These are phyloP conservation scores for Scopus umbretta DNA, from an alignment of 2,113 vertebrate species.

Conservation along the genomic window DNA sequence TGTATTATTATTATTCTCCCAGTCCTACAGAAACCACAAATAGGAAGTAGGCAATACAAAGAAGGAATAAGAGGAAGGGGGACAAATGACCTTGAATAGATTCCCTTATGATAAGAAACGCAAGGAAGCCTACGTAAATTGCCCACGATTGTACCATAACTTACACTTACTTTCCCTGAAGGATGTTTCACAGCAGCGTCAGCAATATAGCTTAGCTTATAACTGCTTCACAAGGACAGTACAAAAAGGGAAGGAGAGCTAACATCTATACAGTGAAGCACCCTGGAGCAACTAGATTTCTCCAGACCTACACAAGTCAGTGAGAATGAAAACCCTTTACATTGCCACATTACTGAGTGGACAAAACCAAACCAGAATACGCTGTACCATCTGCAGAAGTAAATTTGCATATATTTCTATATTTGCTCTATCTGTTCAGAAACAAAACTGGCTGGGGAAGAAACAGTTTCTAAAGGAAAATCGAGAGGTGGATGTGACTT, in stretches of 20 bases:
- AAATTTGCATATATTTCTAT: not conserved
- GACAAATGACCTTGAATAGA: not conserved
- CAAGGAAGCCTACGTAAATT: not conserved
- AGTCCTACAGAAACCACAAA: not conserved
- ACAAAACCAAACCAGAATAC: not conserved
- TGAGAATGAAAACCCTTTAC: not conserved
- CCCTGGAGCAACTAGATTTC: not conserved
- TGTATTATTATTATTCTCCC: not conserved
- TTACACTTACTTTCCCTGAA: not conserved
- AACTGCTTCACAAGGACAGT: too few relatives aligned
- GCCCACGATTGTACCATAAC: not conserved
- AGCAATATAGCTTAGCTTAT: too few relatives aligned
- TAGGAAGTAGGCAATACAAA: not conserved
- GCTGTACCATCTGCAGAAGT: not conserved
- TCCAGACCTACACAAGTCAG: not conserved
- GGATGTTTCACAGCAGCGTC: not conserved
- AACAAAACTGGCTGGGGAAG: not conserved
- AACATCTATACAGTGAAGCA: not conserved
- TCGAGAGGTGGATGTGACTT: not conserved
- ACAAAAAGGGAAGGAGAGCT: not conserved
- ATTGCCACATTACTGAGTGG: not conserved
- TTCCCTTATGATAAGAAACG: not conserved
- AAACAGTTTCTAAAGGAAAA: not conserved
- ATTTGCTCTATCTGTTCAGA: not conserved
- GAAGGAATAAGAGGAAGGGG: not conserved